Percentiles rank a stretch among this genome's conserved stretches.
These are phyloP conservation scores for Corythaeola cristata DNA, from an alignment of 2,113 vertebrate species.

Conservation along the genomic window DNA sequence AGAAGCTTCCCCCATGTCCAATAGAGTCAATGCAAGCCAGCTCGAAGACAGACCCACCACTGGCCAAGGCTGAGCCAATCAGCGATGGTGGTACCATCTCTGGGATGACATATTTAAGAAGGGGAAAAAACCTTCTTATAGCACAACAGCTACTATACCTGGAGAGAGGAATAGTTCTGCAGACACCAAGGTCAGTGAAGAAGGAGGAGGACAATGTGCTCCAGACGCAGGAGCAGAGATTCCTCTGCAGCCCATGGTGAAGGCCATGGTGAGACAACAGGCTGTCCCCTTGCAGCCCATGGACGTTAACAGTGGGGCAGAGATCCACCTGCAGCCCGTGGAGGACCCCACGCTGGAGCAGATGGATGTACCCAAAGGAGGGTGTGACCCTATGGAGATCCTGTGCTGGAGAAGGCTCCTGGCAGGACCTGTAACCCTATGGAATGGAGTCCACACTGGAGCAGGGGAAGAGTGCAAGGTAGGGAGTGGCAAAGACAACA, in stretches of 20 bases:
- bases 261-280: too few relatives aligned
- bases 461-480: background rate
- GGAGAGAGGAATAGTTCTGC: background rate
- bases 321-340: too few relatives aligned
- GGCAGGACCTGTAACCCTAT: too few relatives aligned
- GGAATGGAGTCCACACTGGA: background rate
- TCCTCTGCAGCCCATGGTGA: too few relatives aligned
- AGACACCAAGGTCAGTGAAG: too few relatives aligned
- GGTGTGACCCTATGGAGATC: too few relatives aligned
- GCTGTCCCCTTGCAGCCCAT: too few relatives aligned
- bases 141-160: too few relatives aligned
- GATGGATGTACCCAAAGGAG: background rate
- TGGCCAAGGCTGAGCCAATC: background rate
- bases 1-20: background rate
- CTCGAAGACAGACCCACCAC: rapidly evolving
- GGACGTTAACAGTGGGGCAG: too few relatives aligned
- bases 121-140: background rate
- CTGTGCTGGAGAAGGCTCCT: background rate
- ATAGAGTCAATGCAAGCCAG: background rate
- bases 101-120: background rate
- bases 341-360: background rate
- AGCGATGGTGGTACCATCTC: rapidly evolving
- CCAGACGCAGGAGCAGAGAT: too few relatives aligned
- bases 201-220: too few relatives aligned
- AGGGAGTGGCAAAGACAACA: background rate